Evolutionary conservation across 2,888 invertebrate genomes (phyloP), one percentile per base, ranked within the genome.

Genomic region (Fragum whitleyi): DNA sequence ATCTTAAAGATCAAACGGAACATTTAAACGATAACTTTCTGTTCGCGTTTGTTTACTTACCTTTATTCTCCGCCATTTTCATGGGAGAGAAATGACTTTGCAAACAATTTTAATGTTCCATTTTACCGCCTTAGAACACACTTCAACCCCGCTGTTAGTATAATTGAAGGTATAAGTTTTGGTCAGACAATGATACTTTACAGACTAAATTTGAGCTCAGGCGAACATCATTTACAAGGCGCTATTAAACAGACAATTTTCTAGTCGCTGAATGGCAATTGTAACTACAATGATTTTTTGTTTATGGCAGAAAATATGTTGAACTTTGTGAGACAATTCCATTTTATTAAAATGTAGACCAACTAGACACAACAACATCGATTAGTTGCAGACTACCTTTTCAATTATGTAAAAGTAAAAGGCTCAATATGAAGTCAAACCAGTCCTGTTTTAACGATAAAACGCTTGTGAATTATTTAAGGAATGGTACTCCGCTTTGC

Each of bases 61-160:
- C 79, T 85, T 85, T 82, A 85, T 82, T 79, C 77, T 79, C 69
- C 85, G 77, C 85, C 81, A 77, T 74, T 81, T 81, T 85, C 65
- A 74, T 79, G 71, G 73, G 72, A 61, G 74, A 75, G 67, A 51
- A 51, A 42, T 74, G 72, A 77, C 81, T 77, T 80, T 82, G 68
- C 75, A 85, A 85, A 85, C 85, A 85, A 72, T 79, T 81, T 83
- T 77, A 85, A 85, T 79, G 69, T 65, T 74, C 62, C 75, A 70
- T 85, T 74, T 74, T 29, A 21, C 23, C 62, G 62, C 53, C 74
- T 75, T 79, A 65, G 69, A 61, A 73, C 76, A 67, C 79, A 83
- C 76, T 83, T 72, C 78, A 83, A 62, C 70, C 32, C 26, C 65
- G 68, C 74, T 79, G 69, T n/a, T 57, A 74, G 26, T 39, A 65